Evolutionary conservation across 2,797 vertebrate genomes (phyloP).

Genomic region (Chromis chromis): DNA sequence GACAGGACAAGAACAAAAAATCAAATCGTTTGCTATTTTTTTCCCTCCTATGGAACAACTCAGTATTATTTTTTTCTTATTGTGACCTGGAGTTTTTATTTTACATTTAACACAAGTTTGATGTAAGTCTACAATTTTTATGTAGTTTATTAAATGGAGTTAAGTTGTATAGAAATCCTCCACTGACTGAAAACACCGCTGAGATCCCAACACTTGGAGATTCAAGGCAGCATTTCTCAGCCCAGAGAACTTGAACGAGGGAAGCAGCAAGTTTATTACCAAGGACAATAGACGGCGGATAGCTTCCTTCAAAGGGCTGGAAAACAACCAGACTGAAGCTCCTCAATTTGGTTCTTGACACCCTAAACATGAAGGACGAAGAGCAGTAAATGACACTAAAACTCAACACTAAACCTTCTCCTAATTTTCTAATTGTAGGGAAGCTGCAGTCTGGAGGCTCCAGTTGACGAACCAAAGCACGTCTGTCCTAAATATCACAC

Average conservation of each 20-base stretch:
- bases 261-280: conserved; percentile 98
- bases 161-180: background rate
- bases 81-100: background rate
- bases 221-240: conserved; percentile 34
- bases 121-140: background rate
- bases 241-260: conserved; percentile 95
- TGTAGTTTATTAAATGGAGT: background rate
- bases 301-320: conserved; percentile 84
- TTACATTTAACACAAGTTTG: background rate
- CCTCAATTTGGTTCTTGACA: conserved; percentile 91
- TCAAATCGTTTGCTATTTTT: background rate
- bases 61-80: background rate
- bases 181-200: background rate
- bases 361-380: conserved; percentile 85
- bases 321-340: conserved; percentile 87
- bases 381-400: conserved; percentile 72
- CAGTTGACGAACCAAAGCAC: background rate
- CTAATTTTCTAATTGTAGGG: conserved; percentile 42
- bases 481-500: background rate
- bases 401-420: conserved; percentile 49
- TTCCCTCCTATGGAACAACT: background rate
- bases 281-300: conserved; percentile 95
- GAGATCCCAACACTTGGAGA: conserved; percentile 13
- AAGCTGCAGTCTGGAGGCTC: background rate
- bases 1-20: background rate